Evolutionary conservation across 2,113 vertebrate genomes (phyloP).

Genomic region (Dryoscopus gambensis): DNA sequence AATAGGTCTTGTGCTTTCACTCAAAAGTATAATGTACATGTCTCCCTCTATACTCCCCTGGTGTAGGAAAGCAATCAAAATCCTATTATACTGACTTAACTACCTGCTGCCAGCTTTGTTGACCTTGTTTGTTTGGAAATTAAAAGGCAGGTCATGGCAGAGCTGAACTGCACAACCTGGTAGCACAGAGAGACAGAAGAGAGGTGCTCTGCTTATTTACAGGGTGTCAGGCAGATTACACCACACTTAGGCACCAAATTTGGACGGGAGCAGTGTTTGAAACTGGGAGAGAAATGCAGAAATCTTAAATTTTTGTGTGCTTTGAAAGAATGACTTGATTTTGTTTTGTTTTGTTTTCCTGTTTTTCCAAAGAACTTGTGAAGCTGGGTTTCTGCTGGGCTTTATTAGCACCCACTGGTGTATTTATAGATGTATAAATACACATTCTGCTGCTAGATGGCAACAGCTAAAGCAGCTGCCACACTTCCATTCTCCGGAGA

Average conservation of each 20-base stretch:
- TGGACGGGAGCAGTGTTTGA: neutral
- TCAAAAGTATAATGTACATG: neutral
- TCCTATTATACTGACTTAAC: slow-evolving; percentile 31
- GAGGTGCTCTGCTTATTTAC: neutral
- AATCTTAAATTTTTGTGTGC: neutral
- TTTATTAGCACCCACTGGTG: neutral
- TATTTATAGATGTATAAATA: neutral
- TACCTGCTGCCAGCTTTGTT: slow-evolving; percentile 39
- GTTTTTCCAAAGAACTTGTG: neutral
- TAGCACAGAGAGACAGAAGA: neutral
- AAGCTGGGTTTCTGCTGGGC: neutral
- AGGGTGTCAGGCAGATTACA: neutral
- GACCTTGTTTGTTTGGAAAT: slow-evolving; percentile 45
- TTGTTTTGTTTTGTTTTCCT: neutral
- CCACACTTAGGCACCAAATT: neutral
- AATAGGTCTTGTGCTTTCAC: neutral
- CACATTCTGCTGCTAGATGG: neutral
- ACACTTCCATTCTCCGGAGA: neutral
- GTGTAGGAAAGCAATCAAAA: slow-evolving; percentile 50
- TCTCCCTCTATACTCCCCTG: neutral
- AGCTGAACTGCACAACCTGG: neutral
- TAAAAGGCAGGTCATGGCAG: neutral
- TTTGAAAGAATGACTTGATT: neutral
- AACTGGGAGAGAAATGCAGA: neutral
- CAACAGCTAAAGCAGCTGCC: neutral